phyloP scores from a whole-genome alignment of 2,113 vertebrate genomes.

The Xiphorhynchus elegans region DNA sequence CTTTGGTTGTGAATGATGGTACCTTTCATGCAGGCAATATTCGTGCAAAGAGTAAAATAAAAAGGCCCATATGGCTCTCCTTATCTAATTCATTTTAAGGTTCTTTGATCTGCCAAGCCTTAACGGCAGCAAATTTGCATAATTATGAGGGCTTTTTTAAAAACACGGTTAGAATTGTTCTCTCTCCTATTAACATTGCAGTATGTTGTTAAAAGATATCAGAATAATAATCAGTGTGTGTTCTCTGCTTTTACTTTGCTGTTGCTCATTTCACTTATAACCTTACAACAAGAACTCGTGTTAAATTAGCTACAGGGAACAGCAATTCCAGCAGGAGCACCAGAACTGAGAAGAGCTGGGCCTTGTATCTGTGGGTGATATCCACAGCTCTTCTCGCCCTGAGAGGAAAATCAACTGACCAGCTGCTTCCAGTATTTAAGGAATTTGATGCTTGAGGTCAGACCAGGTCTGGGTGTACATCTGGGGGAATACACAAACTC shows the following conservation, averaged over 20 bases:
- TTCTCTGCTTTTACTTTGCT: constrained; percentile 11
- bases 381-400: background rate
- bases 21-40: background rate
- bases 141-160: background rate
- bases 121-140: constrained; percentile 49
- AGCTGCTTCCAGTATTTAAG: background rate
- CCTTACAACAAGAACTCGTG: constrained; percentile 6
- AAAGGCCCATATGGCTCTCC: background rate
- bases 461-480: background rate
- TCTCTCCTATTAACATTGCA: constrained; percentile 26
- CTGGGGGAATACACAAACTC: background rate
- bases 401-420: background rate
- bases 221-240: constrained; percentile 2
- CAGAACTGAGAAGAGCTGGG: background rate
- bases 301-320: background rate
- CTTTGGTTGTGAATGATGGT: background rate
- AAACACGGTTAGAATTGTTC: constrained; percentile 35
- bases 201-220: constrained; percentile 43
- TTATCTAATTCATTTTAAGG: constrained; percentile 36
- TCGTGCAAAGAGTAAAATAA: background rate
- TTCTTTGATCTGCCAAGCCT: constrained; percentile 49
- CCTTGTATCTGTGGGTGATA: background rate
- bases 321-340: background rate
- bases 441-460: background rate
- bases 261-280: background rate